A percentile compares a stretch with the other conserved stretches of the same genome.
Conservation (phyloP, 2,888 invertebrate genomes). For the Anticlea derivata region DNA sequence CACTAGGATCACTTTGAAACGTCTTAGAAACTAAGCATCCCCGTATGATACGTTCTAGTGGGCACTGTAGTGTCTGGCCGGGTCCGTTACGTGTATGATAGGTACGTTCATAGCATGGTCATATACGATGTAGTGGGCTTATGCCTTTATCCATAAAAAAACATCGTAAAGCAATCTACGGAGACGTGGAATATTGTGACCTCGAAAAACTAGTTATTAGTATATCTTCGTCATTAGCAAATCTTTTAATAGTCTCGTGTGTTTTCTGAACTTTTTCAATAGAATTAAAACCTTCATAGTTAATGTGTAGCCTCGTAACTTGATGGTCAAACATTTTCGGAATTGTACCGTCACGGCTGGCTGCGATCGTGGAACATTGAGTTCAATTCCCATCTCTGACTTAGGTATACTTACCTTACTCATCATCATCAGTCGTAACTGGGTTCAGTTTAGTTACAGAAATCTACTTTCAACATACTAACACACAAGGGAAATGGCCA, state of each 20-base stretch:
- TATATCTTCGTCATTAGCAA: constrained; percentile 39
- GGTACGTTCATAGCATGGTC: no score
- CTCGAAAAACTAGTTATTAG: constrained; percentile 32
- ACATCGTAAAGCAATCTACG: background rate
- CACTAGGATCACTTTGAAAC: no score
- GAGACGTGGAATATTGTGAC: constrained; percentile 28
- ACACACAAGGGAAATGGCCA: no score
- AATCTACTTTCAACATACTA: no score
- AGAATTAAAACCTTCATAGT: constrained; percentile 12
- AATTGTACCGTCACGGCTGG: constrained; percentile 4
- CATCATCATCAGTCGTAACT: no score
- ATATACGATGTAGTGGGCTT: no score
- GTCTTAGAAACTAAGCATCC: no score
- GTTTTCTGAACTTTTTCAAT: constrained; percentile 9
- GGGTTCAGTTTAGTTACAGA: no score
- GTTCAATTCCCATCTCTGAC: background rate
- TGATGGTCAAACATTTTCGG: background rate
- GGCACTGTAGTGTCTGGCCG: no score
- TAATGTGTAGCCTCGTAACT: background rate
- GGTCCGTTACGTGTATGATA: no score
- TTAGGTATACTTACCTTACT: no score
- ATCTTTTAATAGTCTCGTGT: constrained; percentile 34
- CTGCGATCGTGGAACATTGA: background rate
- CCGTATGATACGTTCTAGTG: no score
- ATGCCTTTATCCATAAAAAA: constrained; percentile 4